Base-by-base conservation (phyloP, 1,140 invertebrate genomes). In the Drosophila pseudoobscura region DNA sequence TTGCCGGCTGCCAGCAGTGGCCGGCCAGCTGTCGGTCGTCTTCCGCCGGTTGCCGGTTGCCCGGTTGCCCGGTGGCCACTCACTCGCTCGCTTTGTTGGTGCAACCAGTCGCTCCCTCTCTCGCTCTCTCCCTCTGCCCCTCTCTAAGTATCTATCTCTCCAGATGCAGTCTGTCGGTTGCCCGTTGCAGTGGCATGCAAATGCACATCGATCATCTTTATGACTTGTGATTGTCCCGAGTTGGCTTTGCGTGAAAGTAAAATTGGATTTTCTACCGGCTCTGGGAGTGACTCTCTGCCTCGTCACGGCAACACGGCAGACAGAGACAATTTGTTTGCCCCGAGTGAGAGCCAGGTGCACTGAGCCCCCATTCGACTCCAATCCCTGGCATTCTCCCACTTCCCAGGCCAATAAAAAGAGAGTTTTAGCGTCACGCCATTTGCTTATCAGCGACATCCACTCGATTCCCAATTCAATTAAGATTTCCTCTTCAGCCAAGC, bases 201-300 rank as follows among this genome's bases (percentile, higher is more conserved):
- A 87, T 87, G 82, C 83, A 87, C 82, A 87, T 87, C 82, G 83
- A 87, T 87, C 82, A 85, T 82, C 65, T 78, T 78, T 66, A 68
- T 88, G 82, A 72, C 75, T 80, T 76, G 73, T 50, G 59, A 76
- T 85, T 85, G 76, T 80, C 59, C 72, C 78, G 47, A 63, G 62
- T 83, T 83, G 78, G 55, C 59, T 64, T 61, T 69, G 50, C 59
- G 83, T 83, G 84, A 87, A 87, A 87, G 83, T 87, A 87, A 88
- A 87, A 87, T 87, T 85, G 75, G 59, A 82, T 87, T 80, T 72
- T 65, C 60, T 62, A 75, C 66, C 78, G 68, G 70, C 58, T 74
- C 45, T 64, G 49, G 44, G 8, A 26, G 39, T 52, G 64, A 72
- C 68, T 73, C 31, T 56, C 20, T 39, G 26, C 47, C 44, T 59